Evolutionary conservation across 2,113 vertebrate genomes (phyloP), one percentile per base, ranked within the genome.

Genomic region (Nestor notabilis): DNA sequence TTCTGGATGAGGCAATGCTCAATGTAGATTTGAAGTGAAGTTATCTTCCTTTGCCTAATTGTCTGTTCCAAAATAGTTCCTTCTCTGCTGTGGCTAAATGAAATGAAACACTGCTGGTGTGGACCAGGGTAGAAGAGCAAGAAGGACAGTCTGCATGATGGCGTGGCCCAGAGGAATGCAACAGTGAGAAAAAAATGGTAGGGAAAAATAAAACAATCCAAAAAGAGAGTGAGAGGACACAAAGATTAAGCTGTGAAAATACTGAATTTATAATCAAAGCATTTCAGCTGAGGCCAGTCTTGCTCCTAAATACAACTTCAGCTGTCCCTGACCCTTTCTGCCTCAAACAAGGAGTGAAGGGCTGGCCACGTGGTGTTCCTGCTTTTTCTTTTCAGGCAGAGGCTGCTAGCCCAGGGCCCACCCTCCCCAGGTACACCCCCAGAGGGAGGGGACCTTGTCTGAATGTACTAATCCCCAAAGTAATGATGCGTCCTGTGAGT

Each of bases 381-480:
- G 53, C 31, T 94, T 11, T 46, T 72, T 60, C 53, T 87, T 46
- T 65, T 47, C 25, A 44, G n/a, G 39, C 77, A 83, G 63, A 86
- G 7, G 17, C 66, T 90, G 17, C 3, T 16, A 68, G 39, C 46
- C 60, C 27, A 16, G 37, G 82, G 72, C 46, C 64, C 58, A 68
- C 21, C 63, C 80, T 94, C 37, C 14, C 44, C 64, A 69, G 33
- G 12, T 35, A 72, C 37, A 77, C 61, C 75, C 78, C 87, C 9
- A 72, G 58, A 95, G 85, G 93, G 78, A 85, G 66, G 12, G 82
- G 41, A 90, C 52, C 84, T 86, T 37, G 66, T 81, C 83, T 78
- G 76, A 55, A 60, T 93, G 79, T 77, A 69, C 84, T 94, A 96
- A 96, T 95, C 89, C 90, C 65, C 72, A 33, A 56, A 66, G 64